A percentile compares a stretch with the other conserved stretches of the same genome.
Conservation (phyloP, 2,888 invertebrate genomes). For the Clusia tigrina region DNA sequence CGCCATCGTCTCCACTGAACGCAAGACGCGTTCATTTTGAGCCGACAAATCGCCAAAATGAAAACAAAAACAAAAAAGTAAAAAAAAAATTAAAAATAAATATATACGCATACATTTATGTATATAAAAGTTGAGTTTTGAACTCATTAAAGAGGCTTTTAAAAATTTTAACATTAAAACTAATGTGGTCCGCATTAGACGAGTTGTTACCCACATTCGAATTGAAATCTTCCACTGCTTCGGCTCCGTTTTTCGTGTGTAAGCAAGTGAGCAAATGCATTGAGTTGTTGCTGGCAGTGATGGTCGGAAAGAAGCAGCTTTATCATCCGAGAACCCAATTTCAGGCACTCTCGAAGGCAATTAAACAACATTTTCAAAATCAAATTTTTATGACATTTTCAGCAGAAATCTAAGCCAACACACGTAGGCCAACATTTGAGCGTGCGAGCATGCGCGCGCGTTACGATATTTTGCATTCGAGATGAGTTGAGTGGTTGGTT, state of each 20-base stretch:
- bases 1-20: slow-evolving; percentile 25
- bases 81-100: slow-evolving; percentile 33
- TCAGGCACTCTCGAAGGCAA: slow-evolving; percentile 13
- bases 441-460: too few relatives aligned
- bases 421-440: background rate
- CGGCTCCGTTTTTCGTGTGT: background rate
- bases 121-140: slow-evolving; percentile 35
- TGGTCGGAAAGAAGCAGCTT: background rate
- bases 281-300: slow-evolving; percentile 13
- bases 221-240: slow-evolving; percentile 19
- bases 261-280: slow-evolving; percentile 24
- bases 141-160: slow-evolving; percentile 43
- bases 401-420: background rate
- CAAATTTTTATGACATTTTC: slow-evolving; percentile 20
- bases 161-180: slow-evolving; percentile 23
- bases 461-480: slow-evolving; percentile 1
- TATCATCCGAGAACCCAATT: slow-evolving; percentile 18
- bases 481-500: too few relatives aligned
- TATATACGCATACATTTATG: too few relatives aligned
- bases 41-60: slow-evolving; percentile 21
- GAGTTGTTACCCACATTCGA: slow-evolving; percentile 15
- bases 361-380: slow-evolving; percentile 23
- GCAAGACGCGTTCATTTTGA: slow-evolving; percentile 22
- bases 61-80: slow-evolving; percentile 31
- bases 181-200: slow-evolving; percentile 18